Evolutionary conservation across 2,888 invertebrate genomes (phyloP), one percentile per base, ranked within the genome.

Genomic region (Melieria omissa): DNA sequence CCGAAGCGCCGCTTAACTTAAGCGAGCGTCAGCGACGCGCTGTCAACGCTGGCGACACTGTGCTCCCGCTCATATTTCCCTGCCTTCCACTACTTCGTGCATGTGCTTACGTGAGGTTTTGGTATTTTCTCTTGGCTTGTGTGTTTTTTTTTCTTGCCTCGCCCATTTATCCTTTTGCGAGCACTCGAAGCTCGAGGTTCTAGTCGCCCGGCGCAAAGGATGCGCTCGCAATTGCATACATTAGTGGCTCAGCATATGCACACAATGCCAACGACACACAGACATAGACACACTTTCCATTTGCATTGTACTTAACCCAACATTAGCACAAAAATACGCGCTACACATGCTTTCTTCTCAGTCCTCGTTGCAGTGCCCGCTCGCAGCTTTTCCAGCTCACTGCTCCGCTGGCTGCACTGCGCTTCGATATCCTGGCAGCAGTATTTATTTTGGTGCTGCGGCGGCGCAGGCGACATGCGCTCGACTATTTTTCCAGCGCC

Each of bases 221-320:
- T 29, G 29, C 29, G 29, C 29, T 76, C 73, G 76, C 80, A 81
- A 81, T 80, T 79, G 78, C 75, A 76, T 78, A 80, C 80, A 80
- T 81, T 81, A 79, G 80, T 78, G 76, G 76, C 78, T 71, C 16
- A 66, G 57, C 67, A 64, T 52, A 52, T 52, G 66, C 67, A 62
- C 52, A 52, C 14, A 14, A 52, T 29, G 29, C 29, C 29, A 29
- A 29, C 1, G 29, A 52, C 14, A 52, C 14, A 10, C 49, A 3
- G 2, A 49, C 49, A 9, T 8, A 52, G n/a, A 1, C 9, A 6
- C 52, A 7, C 14, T 5, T 8, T n/a, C 14, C 5, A 8, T 12
- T 12, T 49, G 49, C 49, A n/a, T 12, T 52, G 52, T 9, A 52
- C 14, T 12, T 14, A 52, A n/a, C 12, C 14, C n/a, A 12, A 52